phyloP scores from a whole-genome alignment of 2,888 invertebrate genomes.

The Apamea epomidion region DNA sequence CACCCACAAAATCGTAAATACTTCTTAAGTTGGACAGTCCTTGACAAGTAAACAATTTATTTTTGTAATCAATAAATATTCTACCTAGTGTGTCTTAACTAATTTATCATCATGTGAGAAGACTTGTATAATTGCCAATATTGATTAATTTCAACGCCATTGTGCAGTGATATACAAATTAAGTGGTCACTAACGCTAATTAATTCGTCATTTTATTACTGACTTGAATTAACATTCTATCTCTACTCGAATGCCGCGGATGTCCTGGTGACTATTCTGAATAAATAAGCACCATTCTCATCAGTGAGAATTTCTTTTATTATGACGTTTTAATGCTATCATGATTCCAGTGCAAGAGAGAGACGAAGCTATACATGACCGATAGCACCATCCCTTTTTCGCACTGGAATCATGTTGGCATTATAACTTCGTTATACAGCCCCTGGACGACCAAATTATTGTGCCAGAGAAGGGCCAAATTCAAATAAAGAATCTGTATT shows the following conservation, averaged over 20 bases:
- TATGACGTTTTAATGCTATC: no score
- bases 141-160: not conserved
- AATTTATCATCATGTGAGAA: constrained; percentile 24
- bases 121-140: constrained; percentile 15
- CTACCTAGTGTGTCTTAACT: constrained; percentile 35
- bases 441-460: not conserved
- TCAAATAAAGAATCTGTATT: not conserved
- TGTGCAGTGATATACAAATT: not conserved
- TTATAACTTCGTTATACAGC: no score
- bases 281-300: not conserved
- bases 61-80: constrained; percentile 56
- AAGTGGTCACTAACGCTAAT: constrained; percentile 9
- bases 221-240: not conserved
- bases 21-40: not conserved
- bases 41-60: constrained; percentile 37
- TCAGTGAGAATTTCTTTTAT: not conserved
- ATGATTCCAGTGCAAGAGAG: no score
- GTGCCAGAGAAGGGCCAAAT: not conserved
- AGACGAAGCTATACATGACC: no score
- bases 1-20: not conserved
- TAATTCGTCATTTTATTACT: not conserved
- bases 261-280: not conserved
- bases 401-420: no score
- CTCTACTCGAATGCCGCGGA: not conserved
- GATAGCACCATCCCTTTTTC: no score